Base-by-base conservation (phyloP, 1,140 invertebrate species). In the Drosophila sulfurigaster region DNA sequence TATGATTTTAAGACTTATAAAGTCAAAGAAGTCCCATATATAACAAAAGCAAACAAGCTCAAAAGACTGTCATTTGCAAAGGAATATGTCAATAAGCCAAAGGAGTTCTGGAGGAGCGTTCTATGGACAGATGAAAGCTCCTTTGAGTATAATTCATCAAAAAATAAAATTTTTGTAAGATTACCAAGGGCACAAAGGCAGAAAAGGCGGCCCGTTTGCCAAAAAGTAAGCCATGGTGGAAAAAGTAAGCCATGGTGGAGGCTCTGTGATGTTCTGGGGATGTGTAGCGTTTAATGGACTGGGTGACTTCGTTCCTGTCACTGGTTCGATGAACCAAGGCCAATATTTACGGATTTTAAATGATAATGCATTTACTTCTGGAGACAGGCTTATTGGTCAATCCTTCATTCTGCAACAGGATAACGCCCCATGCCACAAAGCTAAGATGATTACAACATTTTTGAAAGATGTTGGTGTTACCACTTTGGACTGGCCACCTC, bases 361-460 rank as follows among this genome's bases (percentile, higher is more conserved):
- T 25, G 7, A 49, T 25, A 49, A 49, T 25, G 20, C 48, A 6
- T 49, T 25, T 49, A 20, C 5, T 49, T 49, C 15, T 48, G 46
- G 46, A 48, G 46, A 48, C 15, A 48, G 46, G 46, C 13, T 48
- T 15, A 48, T 48, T 16, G 15, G 46, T 5, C 13, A 16, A 48
- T 48, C 46, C 13, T 48, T 48, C 15, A 48, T 48, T 5, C 46
- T 15, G 46, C 46, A 48, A 16, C 46, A 48, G 15, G 46, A 48
- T 49, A 49, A 49, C 20, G 48, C 38, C 20, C 20, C 48, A 32
- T 60, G 57, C 54, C 66, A 69, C 38, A 54, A 54, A 54, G 66
- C 38, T 1, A 46, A 52, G 10, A 69, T 69, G 5, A 51, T 68
- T 11, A 59, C 65, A 41, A 59, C 5, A 25, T 51, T 51, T 8